These are phyloP conservation scores for Boleophthalmus pectinirostris DNA, from an alignment of 2,113 vertebrate genomes.

Conservation along the genomic window DNA sequence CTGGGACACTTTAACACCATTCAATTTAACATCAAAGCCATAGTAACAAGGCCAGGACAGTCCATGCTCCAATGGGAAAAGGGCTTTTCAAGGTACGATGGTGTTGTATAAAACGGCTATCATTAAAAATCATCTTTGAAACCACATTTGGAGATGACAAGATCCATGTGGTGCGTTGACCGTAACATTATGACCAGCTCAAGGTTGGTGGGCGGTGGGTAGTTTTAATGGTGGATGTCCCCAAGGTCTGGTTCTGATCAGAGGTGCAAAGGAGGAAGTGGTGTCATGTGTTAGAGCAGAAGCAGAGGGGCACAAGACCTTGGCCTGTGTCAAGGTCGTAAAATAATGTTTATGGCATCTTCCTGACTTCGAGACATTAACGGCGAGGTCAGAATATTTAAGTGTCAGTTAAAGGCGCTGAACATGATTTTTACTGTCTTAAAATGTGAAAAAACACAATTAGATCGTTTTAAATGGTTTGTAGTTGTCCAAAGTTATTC, in stretches of 20 bases:
- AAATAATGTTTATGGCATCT: constrained; percentile 5
- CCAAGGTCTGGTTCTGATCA: not conserved
- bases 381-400: not conserved
- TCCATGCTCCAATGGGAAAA: not conserved
- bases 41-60: constrained; percentile 23
- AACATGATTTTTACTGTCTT: too few relatives aligned
- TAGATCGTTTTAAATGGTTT: too few relatives aligned
- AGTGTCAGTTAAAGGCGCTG: not conserved
- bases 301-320: not conserved
- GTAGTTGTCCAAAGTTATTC: too few relatives aligned
- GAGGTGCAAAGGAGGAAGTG: not conserved
- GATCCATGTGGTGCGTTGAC: constrained; percentile 1
- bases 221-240: not conserved
- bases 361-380: not conserved
- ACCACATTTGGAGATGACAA: constrained; percentile 4
- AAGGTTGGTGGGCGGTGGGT: not conserved
- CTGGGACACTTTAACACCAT: constrained; percentile 43
- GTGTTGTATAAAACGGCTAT: not conserved
- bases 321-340: not conserved
- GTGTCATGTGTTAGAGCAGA: constrained; percentile 1
- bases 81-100: not conserved
- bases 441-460: too few relatives aligned
- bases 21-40: constrained; percentile 28
- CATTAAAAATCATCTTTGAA: not conserved
- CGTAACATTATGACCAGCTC: not conserved